Evolutionary conservation across 2,888 invertebrate species (phyloP), one percentile per base, ranked within the genome.

Genomic region (Lasioglossum leucozonium): DNA sequence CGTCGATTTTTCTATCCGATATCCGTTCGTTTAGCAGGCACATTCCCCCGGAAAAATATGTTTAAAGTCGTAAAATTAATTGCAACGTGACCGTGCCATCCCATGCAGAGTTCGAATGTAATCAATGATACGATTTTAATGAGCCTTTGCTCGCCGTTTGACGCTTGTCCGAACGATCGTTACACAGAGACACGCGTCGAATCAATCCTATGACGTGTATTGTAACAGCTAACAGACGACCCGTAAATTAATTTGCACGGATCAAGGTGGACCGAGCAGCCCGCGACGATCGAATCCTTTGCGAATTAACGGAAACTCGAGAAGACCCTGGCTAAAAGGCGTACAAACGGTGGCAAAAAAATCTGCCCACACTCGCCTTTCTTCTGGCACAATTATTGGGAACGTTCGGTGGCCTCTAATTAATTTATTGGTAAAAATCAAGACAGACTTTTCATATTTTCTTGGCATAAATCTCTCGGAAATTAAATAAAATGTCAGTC

Each of bases 211-310:
- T 22, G 55, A 34, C 51, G 58, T 77, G 69, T 72, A 85, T 83
- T 73, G 79, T 83, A 83, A 76, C 79, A 76, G 73, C 71, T 77
- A 77, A 81, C 69, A 74, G 42, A 22, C 73, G 18, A 51, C 47
- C 74, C 44, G 42, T 44, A 73, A 77, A 72, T 55, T 79, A 55
- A 79, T 83, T 83, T 34, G 26, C 2, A 55, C 62, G 79, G 71
- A 67, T 74, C 42, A 37, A 79, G 73, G 73, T 77, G 79, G 74
- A 69, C n/a, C 51, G 37, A 26, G 13, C 18, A 30, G 16, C 6
- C 26, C 4, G 65, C 13, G 22, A 37, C 34, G 16, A 34, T 10
- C 4, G 18, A 30, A 75, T 62, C 75, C 30, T 42, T 75, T 62
- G 34, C 18, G 18, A 44, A 65, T 76, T 34, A 65, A 76, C 65